Percentiles rank a stretch among this genome's conserved stretches.
phyloP scores from a whole-genome alignment of 2,113 vertebrate species.

The Chaetodon auriga region DNA sequence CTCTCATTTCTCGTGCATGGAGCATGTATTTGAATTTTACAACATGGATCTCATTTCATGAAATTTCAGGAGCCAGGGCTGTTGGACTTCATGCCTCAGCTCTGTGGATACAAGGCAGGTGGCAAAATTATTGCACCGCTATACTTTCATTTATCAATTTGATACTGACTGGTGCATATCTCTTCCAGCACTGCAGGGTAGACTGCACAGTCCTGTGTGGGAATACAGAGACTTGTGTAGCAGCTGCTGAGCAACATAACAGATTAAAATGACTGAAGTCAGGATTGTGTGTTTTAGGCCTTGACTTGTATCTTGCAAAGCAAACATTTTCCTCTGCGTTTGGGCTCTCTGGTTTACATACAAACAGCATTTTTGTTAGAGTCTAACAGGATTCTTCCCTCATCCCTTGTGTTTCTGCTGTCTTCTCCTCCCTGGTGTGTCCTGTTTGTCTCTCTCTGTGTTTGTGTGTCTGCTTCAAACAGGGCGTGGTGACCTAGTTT shows the following conservation, averaged over 20 bases:
- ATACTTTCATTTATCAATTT: slow-evolving; percentile 29
- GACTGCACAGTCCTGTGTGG: slow-evolving; percentile 11
- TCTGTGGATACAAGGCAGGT: not conserved
- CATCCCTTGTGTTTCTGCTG: too few species aligned
- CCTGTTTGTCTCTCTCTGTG: too few species aligned
- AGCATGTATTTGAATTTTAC: slow-evolving; percentile 20
- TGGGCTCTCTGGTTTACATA: too few species aligned
- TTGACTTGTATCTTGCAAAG: too few species aligned
- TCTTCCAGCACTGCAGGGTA: not conserved
- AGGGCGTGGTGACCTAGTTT: too few species aligned
- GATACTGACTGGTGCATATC: not conserved
- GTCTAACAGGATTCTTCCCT: too few species aligned
- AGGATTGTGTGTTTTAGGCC: slow-evolving; percentile 32
- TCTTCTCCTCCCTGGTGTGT: too few species aligned
- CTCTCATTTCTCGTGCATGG: slow-evolving; percentile 10
- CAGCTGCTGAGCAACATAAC: slow-evolving; percentile 29
- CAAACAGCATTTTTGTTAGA: too few species aligned
- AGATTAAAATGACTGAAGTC: slow-evolving; percentile 32
- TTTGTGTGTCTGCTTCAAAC: too few species aligned
- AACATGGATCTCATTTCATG: not conserved
- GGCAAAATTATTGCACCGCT: not conserved
- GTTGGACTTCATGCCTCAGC: slow-evolving; percentile 2
- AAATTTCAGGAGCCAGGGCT: not conserved
- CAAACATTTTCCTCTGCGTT: too few species aligned
- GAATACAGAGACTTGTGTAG: slow-evolving; percentile 2